These are phyloP conservation scores for Pararge aegeria DNA, from an alignment of 1,140 invertebrate genomes.

Conservation along the genomic window DNA sequence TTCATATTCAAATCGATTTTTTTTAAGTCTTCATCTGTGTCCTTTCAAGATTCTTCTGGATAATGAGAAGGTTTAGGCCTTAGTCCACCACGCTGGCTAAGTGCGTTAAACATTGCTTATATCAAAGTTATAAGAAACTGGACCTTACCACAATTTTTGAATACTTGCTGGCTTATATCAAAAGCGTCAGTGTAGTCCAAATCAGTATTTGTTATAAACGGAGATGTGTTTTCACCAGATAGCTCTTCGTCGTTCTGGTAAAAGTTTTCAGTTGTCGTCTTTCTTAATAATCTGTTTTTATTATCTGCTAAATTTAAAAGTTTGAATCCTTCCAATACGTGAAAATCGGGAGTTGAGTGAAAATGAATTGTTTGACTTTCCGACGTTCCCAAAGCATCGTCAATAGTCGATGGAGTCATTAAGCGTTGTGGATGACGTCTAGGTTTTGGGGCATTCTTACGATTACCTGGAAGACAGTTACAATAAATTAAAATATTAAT, in stretches of 20 bases:
- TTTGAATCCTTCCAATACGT: constrained; percentile 64
- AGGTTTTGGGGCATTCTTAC: constrained; percentile 22
- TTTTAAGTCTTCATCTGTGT: too few species aligned
- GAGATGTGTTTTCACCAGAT: constrained; percentile 20
- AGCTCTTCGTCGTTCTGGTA: constrained; percentile 34
- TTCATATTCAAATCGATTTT: too few species aligned
- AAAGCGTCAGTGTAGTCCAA: constrained; percentile 35
- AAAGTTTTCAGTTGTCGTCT: constrained; percentile 36
- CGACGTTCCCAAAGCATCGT: constrained; percentile 29
- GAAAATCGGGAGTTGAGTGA: constrained; percentile 64
- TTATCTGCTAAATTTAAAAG: constrained; percentile 54
- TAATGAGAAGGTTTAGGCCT: too few species aligned
- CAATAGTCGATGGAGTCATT: constrained; percentile 21
- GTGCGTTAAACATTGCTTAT: too few species aligned
- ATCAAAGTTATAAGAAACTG: too few species aligned
- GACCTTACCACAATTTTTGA: constrained; percentile 48
- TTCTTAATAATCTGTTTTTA: constrained; percentile 46
- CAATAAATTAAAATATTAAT: background rate
- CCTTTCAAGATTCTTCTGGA: too few species aligned
- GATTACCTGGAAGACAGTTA: constrained; percentile 22
- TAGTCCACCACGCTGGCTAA: too few species aligned
- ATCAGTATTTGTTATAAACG: constrained; percentile 22
- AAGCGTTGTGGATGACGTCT: constrained; percentile 42
- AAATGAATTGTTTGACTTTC: constrained; percentile 52
- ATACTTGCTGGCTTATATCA: constrained; percentile 38